Conservation (phyloP, 2,888 invertebrate species). For the Yponomeuta sedellus region DNA sequence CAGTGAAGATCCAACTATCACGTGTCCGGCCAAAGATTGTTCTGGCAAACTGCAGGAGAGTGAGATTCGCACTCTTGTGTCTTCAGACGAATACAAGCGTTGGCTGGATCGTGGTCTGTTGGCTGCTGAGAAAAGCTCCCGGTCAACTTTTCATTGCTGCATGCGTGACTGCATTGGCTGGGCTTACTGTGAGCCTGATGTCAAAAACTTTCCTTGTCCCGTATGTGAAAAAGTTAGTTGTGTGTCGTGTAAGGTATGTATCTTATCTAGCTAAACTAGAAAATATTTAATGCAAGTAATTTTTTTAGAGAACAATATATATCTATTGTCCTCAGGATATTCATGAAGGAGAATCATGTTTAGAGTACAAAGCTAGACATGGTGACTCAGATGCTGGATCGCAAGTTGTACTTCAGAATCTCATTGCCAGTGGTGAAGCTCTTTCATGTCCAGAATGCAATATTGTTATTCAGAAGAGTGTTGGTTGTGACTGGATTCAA, state of each 20-base stretch:
- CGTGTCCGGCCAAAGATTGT: constrained; percentile 88
- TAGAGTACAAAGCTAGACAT: constrained; percentile 83
- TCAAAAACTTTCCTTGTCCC: constrained; percentile 89
- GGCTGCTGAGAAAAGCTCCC: constrained; percentile 87
- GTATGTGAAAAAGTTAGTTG: constrained; percentile 89
- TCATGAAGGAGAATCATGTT: constrained; percentile 87
- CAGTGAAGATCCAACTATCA: constrained; percentile 85
- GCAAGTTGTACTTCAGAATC: constrained; percentile 85
- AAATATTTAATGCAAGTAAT: neutral
- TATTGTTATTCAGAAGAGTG: constrained; percentile 74
- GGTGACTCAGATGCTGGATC: constrained; percentile 85
- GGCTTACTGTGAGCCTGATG: constrained; percentile 92
- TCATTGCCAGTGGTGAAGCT: constrained; percentile 90
- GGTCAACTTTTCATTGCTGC: constrained; percentile 91
- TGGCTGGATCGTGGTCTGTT: constrained; percentile 87
- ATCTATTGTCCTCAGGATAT: constrained; percentile 75
- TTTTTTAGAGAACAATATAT: neutral
- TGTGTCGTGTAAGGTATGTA: constrained; percentile 84
- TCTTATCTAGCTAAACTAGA: neutral
- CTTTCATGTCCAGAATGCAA: constrained; percentile 89
- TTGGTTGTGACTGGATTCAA: constrained; percentile 95
- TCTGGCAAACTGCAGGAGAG: constrained; percentile 86
- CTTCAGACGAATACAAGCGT: constrained; percentile 84
- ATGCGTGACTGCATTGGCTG: constrained; percentile 92
- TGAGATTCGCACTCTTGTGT: constrained; percentile 85